These are phyloP conservation scores for Aix galericulata DNA, from an alignment of 2,113 vertebrate species.

Conservation along the genomic window DNA sequence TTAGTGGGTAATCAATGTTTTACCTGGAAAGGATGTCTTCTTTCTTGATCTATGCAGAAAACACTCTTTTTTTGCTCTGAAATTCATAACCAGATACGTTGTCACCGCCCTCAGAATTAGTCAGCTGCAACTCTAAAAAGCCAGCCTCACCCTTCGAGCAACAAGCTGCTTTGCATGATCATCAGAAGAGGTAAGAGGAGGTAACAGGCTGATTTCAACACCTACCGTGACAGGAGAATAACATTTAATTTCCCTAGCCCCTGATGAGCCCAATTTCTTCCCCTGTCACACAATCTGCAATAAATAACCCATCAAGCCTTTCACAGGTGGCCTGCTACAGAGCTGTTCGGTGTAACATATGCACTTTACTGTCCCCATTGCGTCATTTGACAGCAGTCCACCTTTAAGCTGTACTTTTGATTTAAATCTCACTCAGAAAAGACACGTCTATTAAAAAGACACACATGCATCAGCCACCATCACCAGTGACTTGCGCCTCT, in stretches of 20 bases:
- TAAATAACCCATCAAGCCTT: constrained; percentile 47
- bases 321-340: not conserved
- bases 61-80: not conserved
- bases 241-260: constrained; percentile 14
- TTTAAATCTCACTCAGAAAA: not conserved
- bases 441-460: not conserved
- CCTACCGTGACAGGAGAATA: constrained; percentile 3
- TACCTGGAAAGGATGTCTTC: not conserved
- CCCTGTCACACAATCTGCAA: constrained; percentile 23
- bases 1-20: not conserved
- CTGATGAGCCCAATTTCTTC: constrained; percentile 19
- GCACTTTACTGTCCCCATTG: not conserved
- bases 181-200: constrained; percentile 7
- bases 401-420: constrained; percentile 5
- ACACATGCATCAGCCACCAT: not conserved
- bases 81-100: not conserved
- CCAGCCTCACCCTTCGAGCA: not conserved
- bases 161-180: not conserved
- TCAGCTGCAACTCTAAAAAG: not conserved
- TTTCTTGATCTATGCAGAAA: constrained; percentile 20
- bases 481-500: constrained; percentile 31
- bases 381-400: not conserved
- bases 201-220: constrained; percentile 9
- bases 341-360: not conserved
- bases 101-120: not conserved